These are phyloP conservation scores for Torymus aiolomorphi DNA, from an alignment of 2,888 invertebrate genomes.

Conservation along the genomic window DNA sequence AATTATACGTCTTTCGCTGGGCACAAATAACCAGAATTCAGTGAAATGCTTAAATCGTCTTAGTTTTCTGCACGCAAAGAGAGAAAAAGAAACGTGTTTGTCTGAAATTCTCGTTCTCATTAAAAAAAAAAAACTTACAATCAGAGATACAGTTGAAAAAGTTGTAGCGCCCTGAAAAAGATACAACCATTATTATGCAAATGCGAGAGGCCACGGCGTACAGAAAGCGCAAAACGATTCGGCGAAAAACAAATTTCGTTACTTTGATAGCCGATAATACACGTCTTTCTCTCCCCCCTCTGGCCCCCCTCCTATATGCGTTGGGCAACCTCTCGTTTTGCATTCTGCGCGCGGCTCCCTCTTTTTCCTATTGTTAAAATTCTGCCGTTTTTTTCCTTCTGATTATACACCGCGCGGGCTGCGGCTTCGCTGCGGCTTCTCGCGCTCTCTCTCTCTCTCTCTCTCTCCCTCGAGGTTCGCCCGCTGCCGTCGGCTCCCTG, in stretches of 20 bases:
- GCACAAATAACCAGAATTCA: too few relatives aligned
- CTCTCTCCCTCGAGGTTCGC: not conserved
- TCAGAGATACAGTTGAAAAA: too few relatives aligned
- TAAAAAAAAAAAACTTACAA: not conserved
- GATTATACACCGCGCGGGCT: conserved; percentile 23
- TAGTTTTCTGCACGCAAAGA: too few relatives aligned
- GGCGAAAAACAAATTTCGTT: conserved; percentile 15
- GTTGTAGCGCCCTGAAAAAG: not conserved
- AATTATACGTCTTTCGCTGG: too few relatives aligned
- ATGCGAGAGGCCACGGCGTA: not conserved
- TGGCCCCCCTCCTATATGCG: not conserved
- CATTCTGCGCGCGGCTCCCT: conserved; percentile 8
- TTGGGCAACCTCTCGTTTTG: not conserved
- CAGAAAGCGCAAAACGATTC: conserved; percentile 9
- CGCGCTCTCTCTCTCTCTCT: conserved; percentile 5
- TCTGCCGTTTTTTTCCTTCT: conserved; percentile 13
- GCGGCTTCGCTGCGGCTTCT: not conserved
- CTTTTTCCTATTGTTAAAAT: conserved; percentile 35
- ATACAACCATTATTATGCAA: not conserved
- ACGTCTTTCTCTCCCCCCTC: not conserved
- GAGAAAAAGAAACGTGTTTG: too few relatives aligned
- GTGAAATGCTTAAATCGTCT: too few relatives aligned
- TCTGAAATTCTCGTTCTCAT: too few relatives aligned
- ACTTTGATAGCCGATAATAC: conserved; percentile 8
- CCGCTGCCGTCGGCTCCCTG: not conserved